Conservation (phyloP, 2,113 vertebrate genomes). For the Triplophysa siluroides region DNA sequence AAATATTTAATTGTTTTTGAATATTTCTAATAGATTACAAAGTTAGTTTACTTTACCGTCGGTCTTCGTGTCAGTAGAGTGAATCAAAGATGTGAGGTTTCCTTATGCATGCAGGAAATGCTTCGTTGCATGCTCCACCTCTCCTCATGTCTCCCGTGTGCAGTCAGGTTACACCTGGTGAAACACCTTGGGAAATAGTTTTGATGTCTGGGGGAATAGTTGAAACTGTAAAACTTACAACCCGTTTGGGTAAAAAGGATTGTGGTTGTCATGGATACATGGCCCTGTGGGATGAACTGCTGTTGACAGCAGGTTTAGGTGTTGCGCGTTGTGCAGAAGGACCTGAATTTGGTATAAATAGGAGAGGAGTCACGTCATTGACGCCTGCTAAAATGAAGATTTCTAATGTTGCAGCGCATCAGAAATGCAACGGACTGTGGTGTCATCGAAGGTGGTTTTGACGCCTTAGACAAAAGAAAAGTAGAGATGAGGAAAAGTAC, state of each 20-base stretch:
- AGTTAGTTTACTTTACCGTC: no score
- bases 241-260: neutral
- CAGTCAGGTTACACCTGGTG: neutral
- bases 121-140: neutral
- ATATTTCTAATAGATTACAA: neutral
- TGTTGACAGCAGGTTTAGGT: slow-evolving; percentile 34
- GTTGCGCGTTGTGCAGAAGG: neutral
- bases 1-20: neutral
- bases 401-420: slow-evolving; percentile 43
- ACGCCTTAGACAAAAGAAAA: neutral
- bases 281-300: neutral
- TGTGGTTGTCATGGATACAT: slow-evolving; percentile 39
- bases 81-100: neutral
- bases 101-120: neutral
- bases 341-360: slow-evolving; percentile 22
- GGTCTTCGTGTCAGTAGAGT: neutral
- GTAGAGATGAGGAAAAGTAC: neutral
- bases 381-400: slow-evolving; percentile 42
- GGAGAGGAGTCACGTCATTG: slow-evolving; percentile 4
- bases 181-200: neutral
- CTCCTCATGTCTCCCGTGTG: neutral
- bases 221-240: neutral
- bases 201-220: neutral
- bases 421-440: slow-evolving; percentile 14
- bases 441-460: neutral